Percentiles rank a stretch among this genome's conserved stretches.
phyloP scores from a whole-genome alignment of 2,113 vertebrate species.

The Plestiodon gilberti region DNA sequence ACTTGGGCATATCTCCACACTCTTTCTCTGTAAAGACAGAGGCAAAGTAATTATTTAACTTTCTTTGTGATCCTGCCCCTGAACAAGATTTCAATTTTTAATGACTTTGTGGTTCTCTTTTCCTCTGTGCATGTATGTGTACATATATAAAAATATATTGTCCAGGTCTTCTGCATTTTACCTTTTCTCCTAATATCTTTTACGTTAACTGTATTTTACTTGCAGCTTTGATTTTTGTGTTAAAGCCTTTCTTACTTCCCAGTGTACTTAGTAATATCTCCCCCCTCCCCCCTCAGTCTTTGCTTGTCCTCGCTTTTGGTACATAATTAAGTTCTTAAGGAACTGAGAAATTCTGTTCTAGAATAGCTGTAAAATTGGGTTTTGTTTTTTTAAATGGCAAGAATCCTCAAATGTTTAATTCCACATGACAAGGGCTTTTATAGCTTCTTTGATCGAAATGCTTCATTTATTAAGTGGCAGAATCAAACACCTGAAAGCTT shows the following conservation, averaged over 20 bases:
- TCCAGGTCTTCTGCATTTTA: slow-evolving; percentile 21
- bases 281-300: slow-evolving; percentile 33
- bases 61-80: slow-evolving; percentile 55
- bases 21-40: slow-evolving; percentile 83
- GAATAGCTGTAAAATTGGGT: slow-evolving; percentile 48
- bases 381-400: slow-evolving; percentile 16
- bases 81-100: slow-evolving; percentile 62
- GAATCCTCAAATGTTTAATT: background rate
- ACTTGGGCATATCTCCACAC: slow-evolving; percentile 78
- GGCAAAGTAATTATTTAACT: slow-evolving; percentile 67
- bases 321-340: slow-evolving; percentile 52
- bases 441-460: background rate
- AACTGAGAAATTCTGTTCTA: background rate
- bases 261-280: slow-evolving; percentile 48
- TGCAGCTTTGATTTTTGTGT: slow-evolving; percentile 38
- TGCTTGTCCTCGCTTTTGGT: slow-evolving; percentile 48
- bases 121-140: slow-evolving; percentile 53
- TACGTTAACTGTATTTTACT: slow-evolving; percentile 39
- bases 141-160: slow-evolving; percentile 33
- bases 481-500: background rate
- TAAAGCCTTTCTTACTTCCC: slow-evolving; percentile 46
- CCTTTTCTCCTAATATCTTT: slow-evolving; percentile 44
- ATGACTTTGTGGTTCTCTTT: slow-evolving; percentile 53
- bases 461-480: background rate
- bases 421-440: background rate